Conservation (phyloP, 2,888 invertebrate genomes). For the Nudaria mundana region DNA sequence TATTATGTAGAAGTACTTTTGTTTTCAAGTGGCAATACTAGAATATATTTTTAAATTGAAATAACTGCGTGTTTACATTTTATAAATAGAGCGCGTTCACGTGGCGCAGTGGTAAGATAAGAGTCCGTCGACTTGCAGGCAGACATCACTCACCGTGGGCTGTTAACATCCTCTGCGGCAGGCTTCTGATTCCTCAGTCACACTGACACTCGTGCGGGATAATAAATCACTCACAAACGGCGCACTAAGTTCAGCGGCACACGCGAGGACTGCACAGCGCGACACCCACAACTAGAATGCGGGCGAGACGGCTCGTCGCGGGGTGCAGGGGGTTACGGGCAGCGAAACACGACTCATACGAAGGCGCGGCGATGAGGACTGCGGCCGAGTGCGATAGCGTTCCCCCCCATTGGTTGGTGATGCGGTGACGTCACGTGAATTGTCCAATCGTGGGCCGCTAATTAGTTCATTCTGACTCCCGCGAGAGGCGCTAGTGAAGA, state of each 20-base stretch:
- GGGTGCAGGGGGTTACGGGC: slow-evolving; percentile 65
- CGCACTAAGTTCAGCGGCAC: slow-evolving; percentile 77
- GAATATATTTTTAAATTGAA: slow-evolving; percentile 65
- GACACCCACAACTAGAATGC: slow-evolving; percentile 81
- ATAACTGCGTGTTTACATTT: slow-evolving; percentile 78
- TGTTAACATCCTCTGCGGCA: slow-evolving; percentile 79
- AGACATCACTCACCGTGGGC: slow-evolving; percentile 75
- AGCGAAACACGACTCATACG: slow-evolving; percentile 74
- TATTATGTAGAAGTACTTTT: slow-evolving; percentile 59
- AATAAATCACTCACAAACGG: slow-evolving; percentile 77
- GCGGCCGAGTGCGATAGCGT: slow-evolving; percentile 68
- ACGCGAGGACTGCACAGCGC: slow-evolving; percentile 79
- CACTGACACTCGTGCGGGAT: slow-evolving; percentile 78
- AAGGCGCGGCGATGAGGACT: slow-evolving; percentile 77
- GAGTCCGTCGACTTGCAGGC: slow-evolving; percentile 50
- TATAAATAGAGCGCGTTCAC: slow-evolving; percentile 77
- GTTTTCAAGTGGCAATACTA: slow-evolving; percentile 57
- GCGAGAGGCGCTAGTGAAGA: slow-evolving; percentile 58
- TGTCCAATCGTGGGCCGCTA: slow-evolving; percentile 55
- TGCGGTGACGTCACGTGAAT: slow-evolving; percentile 64
- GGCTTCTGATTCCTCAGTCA: slow-evolving; percentile 68
- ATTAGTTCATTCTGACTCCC: slow-evolving; percentile 48
- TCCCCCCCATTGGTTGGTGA: slow-evolving; percentile 67
- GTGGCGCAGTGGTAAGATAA: slow-evolving; percentile 69
- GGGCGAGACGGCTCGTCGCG: slow-evolving; percentile 66